A percentile compares a stretch with the other conserved stretches of the same genome.
These are phyloP conservation scores for Ariolimax columbianus DNA, from an alignment of 2,888 invertebrate species.

Conservation along the genomic window DNA sequence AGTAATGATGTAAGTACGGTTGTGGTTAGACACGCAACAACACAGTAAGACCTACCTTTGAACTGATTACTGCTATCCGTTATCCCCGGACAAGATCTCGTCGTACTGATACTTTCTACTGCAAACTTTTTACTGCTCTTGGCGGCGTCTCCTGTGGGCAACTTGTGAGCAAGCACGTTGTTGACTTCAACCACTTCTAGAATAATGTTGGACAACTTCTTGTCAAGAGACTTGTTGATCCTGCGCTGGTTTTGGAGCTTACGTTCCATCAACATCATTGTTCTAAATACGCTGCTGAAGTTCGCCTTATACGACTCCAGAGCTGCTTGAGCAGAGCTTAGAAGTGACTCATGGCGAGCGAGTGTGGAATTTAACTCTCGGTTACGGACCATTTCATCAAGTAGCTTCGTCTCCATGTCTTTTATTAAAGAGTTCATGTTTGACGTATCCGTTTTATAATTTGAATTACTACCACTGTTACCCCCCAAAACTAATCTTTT, in stretches of 20 bases:
- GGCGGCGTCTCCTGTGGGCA: conserved; percentile 54
- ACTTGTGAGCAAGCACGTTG: conserved; percentile 67
- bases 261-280: conserved; percentile 67
- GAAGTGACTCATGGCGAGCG: conserved; percentile 62
- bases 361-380: conserved; percentile 68
- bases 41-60: conserved; percentile 62
- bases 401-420: conserved; percentile 56
- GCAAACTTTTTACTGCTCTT: conserved; percentile 62
- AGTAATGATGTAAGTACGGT: too few species aligned
- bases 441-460: not conserved
- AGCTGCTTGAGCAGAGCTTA: conserved; percentile 62
- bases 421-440: conserved; percentile 43
- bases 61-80: conserved; percentile 64
- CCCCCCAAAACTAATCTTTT: not conserved
- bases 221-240: conserved; percentile 68
- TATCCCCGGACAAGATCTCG: conserved; percentile 65
- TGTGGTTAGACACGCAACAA: too few species aligned
- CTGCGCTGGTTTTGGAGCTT: conserved; percentile 63
- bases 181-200: conserved; percentile 75
- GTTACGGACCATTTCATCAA: conserved; percentile 68
- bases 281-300: conserved; percentile 65
- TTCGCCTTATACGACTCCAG: conserved; percentile 64
- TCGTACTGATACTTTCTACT: conserved; percentile 67
- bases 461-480: not conserved
- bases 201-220: conserved; percentile 74